Percentiles rank a stretch among this genome's conserved stretches.
phyloP scores from a whole-genome alignment of 1,140 invertebrate genomes.

The Drosophila suzukii region DNA sequence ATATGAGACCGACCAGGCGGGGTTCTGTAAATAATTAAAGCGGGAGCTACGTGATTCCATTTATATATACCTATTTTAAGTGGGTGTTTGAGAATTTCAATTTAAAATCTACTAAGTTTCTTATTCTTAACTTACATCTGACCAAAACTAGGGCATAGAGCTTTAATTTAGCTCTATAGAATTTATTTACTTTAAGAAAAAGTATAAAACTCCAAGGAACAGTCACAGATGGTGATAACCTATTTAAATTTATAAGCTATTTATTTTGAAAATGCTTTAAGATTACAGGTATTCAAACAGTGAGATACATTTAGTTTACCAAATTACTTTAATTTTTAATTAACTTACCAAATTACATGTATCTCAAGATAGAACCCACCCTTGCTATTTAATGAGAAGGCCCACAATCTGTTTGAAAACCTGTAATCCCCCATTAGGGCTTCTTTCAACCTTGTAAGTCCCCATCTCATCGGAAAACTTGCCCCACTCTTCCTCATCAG shows the following conservation, averaged over 20 bases:
- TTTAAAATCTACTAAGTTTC: too few relatives aligned
- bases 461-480: neutral
- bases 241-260: too few relatives aligned
- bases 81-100: neutral
- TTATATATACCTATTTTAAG: neutral
- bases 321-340: neutral
- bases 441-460: conserved; percentile 8
- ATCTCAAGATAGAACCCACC: neutral
- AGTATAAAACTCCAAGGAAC: too few relatives aligned
- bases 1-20: neutral
- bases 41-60: neutral
- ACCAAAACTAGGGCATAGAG: too few relatives aligned
- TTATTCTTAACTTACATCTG: too few relatives aligned
- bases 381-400: conserved; percentile 4
- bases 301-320: too few relatives aligned
- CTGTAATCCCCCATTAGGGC: conserved; percentile 10
- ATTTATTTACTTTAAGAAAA: too few relatives aligned
- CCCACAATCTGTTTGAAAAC: conserved; percentile 2
- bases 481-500: neutral
- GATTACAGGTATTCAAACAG: too few relatives aligned
- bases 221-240: too few relatives aligned
- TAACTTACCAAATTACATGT: neutral
- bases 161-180: too few relatives aligned
- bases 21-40: neutral
- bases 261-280: too few relatives aligned